Evolutionary conservation across 2,888 invertebrate genomes (phyloP), one percentile per base, ranked within the genome.

Genomic region (Lottia scabra): DNA sequence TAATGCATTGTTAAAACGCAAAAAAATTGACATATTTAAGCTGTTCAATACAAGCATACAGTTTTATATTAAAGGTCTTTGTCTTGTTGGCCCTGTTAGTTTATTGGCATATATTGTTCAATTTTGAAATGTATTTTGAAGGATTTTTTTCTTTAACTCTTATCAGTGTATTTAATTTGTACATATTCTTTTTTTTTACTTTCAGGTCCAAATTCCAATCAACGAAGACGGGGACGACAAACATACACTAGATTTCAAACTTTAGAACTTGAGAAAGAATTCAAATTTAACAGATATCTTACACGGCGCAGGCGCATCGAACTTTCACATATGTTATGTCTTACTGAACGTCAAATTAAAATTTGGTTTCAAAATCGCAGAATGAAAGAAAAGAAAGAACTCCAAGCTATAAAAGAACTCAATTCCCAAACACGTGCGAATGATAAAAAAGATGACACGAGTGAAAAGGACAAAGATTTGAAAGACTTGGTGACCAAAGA

Each of bases 371-470:
- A 98, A 91, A 98, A 98, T 91, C 93, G 98, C 83, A 93, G 98
- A 90, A 98, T 98, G 98, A 98, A 98, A 92, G 97, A 97, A 96
- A 98, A 98, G 94, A 98, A 98, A 91, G 98, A 98, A 92, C 95
- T 96, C 90, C 97, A 97, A 90, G 97, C 98, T 90, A 98, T 97
- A 91, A 97, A 97, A 91, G 98, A 98, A 91, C 92, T 98, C 88
- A 98, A 98, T 91, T 97, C 97, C 91, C 97, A 97, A 90, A 73
- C 74, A 56, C 70, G 56, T 23, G 0, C 13, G 19, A 13, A 70
- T 62, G 63, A 62, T 44, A 70, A 77, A 13, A 75, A 77, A 16
- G 75, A 77, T 38, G 62, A 67, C 44, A 26, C 45, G 19, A 67
- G 44, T 23, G n/a, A 64, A 3, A 65, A 70, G 38, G 68, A 68